Conservation (phyloP, 2,888 invertebrate species). For the Cryptops parisi region DNA sequence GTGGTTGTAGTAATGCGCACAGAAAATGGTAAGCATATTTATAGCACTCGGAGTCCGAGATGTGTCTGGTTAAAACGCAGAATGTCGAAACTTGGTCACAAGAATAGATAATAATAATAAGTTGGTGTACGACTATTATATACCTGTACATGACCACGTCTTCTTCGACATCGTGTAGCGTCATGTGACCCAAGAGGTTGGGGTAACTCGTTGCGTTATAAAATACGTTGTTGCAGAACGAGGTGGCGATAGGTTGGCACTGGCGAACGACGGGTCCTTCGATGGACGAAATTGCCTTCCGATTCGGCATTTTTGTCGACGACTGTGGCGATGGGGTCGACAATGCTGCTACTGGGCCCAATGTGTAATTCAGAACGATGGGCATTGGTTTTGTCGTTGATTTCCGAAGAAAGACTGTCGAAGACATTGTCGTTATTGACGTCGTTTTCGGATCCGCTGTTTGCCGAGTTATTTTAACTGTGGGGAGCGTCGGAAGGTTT, state of each 20-base stretch:
- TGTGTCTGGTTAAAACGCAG: constrained; percentile 21
- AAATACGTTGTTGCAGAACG: constrained; percentile 37
- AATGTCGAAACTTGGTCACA: too few species aligned
- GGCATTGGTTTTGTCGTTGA: background rate
- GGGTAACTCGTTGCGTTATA: constrained; percentile 74
- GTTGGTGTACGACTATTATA: too few species aligned
- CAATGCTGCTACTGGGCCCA: background rate
- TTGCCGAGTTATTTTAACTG: too few species aligned
- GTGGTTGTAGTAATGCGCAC: constrained; percentile 70
- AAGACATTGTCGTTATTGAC: background rate
- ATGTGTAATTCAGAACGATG: too few species aligned
- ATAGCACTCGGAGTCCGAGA: constrained; percentile 84
- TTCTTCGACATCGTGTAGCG: constrained; percentile 47
- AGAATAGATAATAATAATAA: too few species aligned
- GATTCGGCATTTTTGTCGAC: constrained; percentile 3
- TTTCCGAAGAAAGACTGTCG: background rate
- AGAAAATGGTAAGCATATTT: constrained; percentile 76
- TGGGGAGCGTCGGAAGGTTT: background rate
- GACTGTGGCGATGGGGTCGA: background rate
- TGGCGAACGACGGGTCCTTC: constrained; percentile 11
- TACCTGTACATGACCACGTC: constrained; percentile 60
- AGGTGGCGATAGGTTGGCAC: constrained; percentile 23
- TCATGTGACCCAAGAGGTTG: constrained; percentile 55
- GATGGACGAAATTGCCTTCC: background rate
- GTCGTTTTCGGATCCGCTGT: background rate